Conservation (phyloP, 1,140 invertebrate genomes). For the Cataglyphis hispanica region DNA sequence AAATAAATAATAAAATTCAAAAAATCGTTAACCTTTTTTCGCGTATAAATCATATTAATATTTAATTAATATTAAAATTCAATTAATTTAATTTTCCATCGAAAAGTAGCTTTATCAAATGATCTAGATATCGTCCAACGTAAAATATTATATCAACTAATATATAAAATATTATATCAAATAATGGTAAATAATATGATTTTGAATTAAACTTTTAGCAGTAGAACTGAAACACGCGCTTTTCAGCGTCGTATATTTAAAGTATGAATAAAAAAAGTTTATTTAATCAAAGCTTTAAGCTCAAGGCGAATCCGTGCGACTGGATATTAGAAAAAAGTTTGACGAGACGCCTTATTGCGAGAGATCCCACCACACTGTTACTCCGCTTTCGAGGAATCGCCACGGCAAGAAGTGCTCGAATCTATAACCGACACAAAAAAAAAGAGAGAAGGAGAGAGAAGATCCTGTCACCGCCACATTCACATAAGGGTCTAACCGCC, state of each 20-base stretch:
- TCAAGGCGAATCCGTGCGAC: neutral
- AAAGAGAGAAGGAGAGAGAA: slow-evolving; percentile 46
- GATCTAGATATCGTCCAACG: neutral
- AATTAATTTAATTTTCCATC: neutral
- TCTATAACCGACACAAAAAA: slow-evolving; percentile 54
- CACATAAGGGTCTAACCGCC: slow-evolving; percentile 46
- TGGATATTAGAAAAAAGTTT: neutral
- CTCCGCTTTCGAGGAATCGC: slow-evolving; percentile 50
- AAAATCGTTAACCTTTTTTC: neutral
- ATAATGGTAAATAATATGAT: neutral
- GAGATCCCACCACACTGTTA: neutral
- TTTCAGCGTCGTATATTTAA: neutral
- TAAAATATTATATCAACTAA: neutral
- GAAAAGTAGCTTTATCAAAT: neutral
- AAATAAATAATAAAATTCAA: neutral
- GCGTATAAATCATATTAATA: neutral
- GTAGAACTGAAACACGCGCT: neutral
- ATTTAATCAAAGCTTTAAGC: slow-evolving; percentile 10
- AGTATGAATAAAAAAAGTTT: neutral
- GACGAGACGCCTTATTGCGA: neutral
- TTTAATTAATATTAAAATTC: neutral
- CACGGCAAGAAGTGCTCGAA: slow-evolving; percentile 49
- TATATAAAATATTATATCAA: neutral
- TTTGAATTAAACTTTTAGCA: neutral
- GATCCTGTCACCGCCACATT: slow-evolving; percentile 67